Conservation (phyloP, 2,888 invertebrate genomes). For the Drosophila anomalata region DNA sequence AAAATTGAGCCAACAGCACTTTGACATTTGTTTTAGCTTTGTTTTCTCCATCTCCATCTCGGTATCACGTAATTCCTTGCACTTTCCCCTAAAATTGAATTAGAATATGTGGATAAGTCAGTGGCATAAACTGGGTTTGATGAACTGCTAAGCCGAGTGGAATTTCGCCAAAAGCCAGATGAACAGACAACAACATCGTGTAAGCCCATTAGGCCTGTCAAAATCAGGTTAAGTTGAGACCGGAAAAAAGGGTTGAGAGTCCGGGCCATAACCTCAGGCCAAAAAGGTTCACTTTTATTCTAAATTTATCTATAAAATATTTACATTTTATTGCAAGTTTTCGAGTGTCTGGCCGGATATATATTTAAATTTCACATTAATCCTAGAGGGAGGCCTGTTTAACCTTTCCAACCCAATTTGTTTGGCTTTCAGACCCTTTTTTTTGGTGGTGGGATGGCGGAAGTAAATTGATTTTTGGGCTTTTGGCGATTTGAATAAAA, state of each 20-base stretch:
- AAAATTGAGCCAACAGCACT: slow-evolving; percentile 62
- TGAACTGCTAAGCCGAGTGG: slow-evolving; percentile 32
- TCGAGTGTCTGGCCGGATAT: slow-evolving; percentile 57
- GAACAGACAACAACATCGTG: slow-evolving; percentile 48
- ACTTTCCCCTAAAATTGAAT: slow-evolving; percentile 41
- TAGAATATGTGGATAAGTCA: slow-evolving; percentile 17
- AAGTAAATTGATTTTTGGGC: slow-evolving; percentile 64
- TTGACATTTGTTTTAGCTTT: slow-evolving; percentile 36
- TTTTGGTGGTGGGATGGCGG: slow-evolving; percentile 4
- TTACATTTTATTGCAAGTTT: slow-evolving; percentile 62
- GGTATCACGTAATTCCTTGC: slow-evolving; percentile 31
- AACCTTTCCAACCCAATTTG: slow-evolving; percentile 37
- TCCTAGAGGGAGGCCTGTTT: slow-evolving; percentile 49
- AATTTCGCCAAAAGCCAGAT: slow-evolving; percentile 15
- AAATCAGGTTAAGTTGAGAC: slow-evolving; percentile 37
- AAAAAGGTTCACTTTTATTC: slow-evolving; percentile 29
- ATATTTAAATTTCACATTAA: slow-evolving; percentile 62
- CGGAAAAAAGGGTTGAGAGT: slow-evolving; percentile 38
- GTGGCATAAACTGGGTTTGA: slow-evolving; percentile 27
- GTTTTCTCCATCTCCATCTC: slow-evolving; percentile 20
- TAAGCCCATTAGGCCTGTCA: slow-evolving; percentile 56
- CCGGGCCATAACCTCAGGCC: slow-evolving; percentile 35
- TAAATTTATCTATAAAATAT: slow-evolving; percentile 53
- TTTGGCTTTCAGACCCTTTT: slow-evolving; percentile 47
- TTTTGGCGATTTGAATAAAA: slow-evolving; percentile 58